phyloP scores from a whole-genome alignment of 2,888 invertebrate species.

The Chelonus formosanus region DNA sequence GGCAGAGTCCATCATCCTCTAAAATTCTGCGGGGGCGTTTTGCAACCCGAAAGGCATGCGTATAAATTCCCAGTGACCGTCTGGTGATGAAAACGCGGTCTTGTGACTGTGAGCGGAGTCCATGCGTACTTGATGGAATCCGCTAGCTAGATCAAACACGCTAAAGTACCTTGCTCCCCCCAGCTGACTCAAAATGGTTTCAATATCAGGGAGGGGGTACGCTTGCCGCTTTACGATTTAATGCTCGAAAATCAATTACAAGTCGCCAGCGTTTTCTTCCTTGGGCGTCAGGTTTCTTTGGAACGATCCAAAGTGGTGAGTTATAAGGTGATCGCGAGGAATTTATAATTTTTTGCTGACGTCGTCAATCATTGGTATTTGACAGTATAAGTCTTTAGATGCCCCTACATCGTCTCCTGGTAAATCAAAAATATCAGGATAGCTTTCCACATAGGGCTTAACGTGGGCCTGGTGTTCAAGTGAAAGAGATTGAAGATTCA shows the following conservation, averaged over 20 bases:
- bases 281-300: neutral
- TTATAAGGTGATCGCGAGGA: conserved; percentile 1
- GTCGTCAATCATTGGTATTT: no score
- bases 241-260: neutral
- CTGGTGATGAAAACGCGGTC: neutral
- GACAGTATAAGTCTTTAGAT: no score
- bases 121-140: neutral
- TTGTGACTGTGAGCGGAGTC: neutral
- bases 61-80: neutral
- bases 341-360: no score
- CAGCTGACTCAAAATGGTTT: neutral
- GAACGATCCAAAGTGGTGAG: neutral
- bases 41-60: neutral
- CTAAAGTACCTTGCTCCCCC: conserved; percentile 6
- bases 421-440: no score
- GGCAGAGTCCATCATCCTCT: neutral
- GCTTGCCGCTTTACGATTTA: neutral
- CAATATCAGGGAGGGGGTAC: neutral
- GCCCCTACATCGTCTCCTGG: no score
- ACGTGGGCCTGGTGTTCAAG: no score
- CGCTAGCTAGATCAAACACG: neutral
- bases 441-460: no score
- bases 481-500: no score
- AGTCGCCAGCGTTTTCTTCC: conserved; percentile 4
- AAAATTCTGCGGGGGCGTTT: neutral